Evolutionary conservation across 2,797 vertebrate genomes (phyloP), one percentile per base, ranked within the genome.

Genomic region (Rhyacichthys aspro): DNA sequence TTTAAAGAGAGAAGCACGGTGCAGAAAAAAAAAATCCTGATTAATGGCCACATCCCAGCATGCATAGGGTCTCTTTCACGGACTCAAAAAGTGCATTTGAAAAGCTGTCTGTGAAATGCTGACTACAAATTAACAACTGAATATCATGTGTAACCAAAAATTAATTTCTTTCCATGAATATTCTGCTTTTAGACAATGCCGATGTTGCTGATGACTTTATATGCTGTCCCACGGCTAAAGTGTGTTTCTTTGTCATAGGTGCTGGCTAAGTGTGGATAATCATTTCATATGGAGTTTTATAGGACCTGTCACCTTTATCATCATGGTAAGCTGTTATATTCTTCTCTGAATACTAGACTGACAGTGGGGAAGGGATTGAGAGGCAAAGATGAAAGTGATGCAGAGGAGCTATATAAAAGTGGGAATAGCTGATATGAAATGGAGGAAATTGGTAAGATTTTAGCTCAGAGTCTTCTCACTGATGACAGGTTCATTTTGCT

Each of bases 281-380:
- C 96, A 98, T 89, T 99, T 99, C 91, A 98, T 99, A 92, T 99
- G 97, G 97, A 99, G 97, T 85, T 99, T 99, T 86, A 97, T 99
- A 82, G 98, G 97, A 85, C 97, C 98, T 3, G 98, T 98, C 86
- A 96, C 95, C 76, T 97, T 98, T 82, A 96, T 99, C 91, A 98
- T 99, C 89, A 93, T 98, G 96, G 98, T 99, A 94, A 94, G 95
- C 85, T 62, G 54, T 77, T 72, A 78, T 76, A 42, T 76, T 79
- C 79, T 73, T 52, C 46, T 79, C 62, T 77, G 68, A 83, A 83
- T 76, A 55, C 57, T 56, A 67, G 36, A 62, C 63, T 70, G 67
- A 59, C 68, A 55, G 72, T 73, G 64, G 59, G 59, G 48, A 66
- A 67, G 52, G 42, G 57, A 45, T 53, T 56, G 63, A 70, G 69